Conservation (phyloP, 1,140 invertebrate species). For the Trypoxylus dichotomus region DNA sequence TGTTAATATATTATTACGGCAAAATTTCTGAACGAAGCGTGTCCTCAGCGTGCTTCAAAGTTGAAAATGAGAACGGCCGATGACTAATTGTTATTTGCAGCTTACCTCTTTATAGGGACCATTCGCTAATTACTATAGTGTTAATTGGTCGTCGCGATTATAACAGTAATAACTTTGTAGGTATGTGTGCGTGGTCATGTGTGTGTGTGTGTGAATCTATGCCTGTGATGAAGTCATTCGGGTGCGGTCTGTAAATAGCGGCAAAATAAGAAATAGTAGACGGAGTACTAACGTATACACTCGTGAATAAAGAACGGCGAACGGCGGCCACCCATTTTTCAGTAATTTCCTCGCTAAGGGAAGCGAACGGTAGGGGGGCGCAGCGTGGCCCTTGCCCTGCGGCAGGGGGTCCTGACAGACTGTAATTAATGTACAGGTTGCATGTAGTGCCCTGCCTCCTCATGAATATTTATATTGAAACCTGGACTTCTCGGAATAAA, state of each 20-base stretch:
- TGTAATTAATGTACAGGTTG: conserved; percentile 44
- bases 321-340: conserved; percentile 41
- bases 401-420: conserved; percentile 40
- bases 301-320: conserved; percentile 24
- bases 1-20: not conserved
- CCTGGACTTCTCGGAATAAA: conserved; percentile 32
- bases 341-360: conserved; percentile 39
- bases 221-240: conserved; percentile 24
- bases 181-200: not conserved
- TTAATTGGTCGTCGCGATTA: conserved; percentile 9
- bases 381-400: conserved; percentile 41
- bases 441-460: conserved; percentile 41
- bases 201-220: not conserved
- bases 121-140: not conserved
- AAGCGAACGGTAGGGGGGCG: conserved; percentile 38
- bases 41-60: not conserved
- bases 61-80: not conserved
- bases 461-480: conserved; percentile 42
- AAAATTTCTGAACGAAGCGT: not conserved
- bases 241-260: conserved; percentile 17
- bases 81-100: conserved; percentile 8
- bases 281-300: not conserved
- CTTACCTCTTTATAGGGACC: not conserved
- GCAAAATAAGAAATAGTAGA: conserved; percentile 20
- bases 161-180: conserved; percentile 11